These are phyloP conservation scores for Amblyornis subalaris DNA, from an alignment of 2,113 vertebrate species.

Conservation along the genomic window DNA sequence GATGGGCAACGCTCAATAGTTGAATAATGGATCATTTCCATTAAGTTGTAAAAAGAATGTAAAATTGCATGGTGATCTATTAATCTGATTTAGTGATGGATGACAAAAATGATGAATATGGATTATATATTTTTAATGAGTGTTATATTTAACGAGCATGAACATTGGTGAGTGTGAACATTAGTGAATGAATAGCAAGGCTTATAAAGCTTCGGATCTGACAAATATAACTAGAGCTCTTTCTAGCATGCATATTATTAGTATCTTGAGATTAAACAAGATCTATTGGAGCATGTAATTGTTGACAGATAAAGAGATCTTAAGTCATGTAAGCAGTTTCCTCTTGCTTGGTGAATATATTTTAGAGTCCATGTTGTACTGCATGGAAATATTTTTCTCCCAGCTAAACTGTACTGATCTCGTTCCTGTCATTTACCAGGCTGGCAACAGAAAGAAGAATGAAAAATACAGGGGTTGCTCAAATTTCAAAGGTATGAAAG, in stretches of 20 bases:
- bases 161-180: not conserved
- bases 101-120: constrained; percentile 45
- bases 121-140: constrained; percentile 53
- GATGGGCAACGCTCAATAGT: not conserved
- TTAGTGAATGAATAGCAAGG: not conserved
- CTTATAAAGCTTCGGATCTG: not conserved
- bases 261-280: not conserved
- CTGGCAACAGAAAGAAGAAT: not conserved
- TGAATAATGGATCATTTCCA: constrained; percentile 48
- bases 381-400: not conserved
- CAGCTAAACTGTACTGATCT: not conserved
- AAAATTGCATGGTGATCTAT: constrained; percentile 41
- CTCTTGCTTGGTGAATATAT: not conserved
- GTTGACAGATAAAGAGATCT: not conserved
- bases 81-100: constrained; percentile 47
- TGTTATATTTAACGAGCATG: constrained; percentile 13
- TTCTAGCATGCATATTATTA: not conserved
- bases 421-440: not conserved
- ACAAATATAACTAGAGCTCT: not conserved
- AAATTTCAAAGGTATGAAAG: not conserved
- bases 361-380: not conserved
- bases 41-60: constrained; percentile 48
- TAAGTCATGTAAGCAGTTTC: not conserved
- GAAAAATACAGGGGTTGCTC: not conserved
- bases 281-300: not conserved